Evolutionary conservation across 2,888 invertebrate species (phyloP), one percentile per base, ranked within the genome.

Genomic region (Lasioglossum villosulum): DNA sequence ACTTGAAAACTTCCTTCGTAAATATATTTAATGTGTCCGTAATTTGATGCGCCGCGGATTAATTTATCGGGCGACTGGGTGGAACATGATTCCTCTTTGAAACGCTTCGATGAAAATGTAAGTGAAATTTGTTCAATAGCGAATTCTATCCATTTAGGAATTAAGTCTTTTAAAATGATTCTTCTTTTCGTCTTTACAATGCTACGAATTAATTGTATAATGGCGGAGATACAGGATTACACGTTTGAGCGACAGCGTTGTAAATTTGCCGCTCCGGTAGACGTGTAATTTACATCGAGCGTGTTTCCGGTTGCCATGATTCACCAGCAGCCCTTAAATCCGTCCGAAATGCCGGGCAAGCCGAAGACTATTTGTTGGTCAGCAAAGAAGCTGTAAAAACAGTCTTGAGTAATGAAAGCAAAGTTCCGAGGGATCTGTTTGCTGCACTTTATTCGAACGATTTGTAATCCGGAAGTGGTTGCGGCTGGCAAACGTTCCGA

Each of bases 291-390:
- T 87, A 78, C 75, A n/a, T 63, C 59, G 34, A 4, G 30, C 75
- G 75, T 34, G 88, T 72, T 83, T 84, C 78, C 81, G 76, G 59
- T 63, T 75, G 19, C 30, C n/a, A 80, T 78, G 83, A 88, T 88
- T 83, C 80, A 83, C 30, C 71, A 72, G 30, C 19, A 30, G 14
- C 37, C 70, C 59, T 83, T 75, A 79, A 86, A 82, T 79, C 75
- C 71, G 42, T 23, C n/a, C 37, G 80, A 63, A 59, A 56, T 45
- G 59, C 59, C 59, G 42, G 23, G 39, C 68, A 27, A 30, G 19
- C 45, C 30, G 48, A 81, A 68, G 59, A 77, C 78, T 76, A 19
- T 75, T 78, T 48, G 73, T 56, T 30, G 72, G 72, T 45, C 56
- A 52, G 52, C 87, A 14, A 82, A 34, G 76, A 70, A 75, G 70